Evolutionary conservation across 2,888 invertebrate species (phyloP).

Genomic region (Myopa testacea): DNA sequence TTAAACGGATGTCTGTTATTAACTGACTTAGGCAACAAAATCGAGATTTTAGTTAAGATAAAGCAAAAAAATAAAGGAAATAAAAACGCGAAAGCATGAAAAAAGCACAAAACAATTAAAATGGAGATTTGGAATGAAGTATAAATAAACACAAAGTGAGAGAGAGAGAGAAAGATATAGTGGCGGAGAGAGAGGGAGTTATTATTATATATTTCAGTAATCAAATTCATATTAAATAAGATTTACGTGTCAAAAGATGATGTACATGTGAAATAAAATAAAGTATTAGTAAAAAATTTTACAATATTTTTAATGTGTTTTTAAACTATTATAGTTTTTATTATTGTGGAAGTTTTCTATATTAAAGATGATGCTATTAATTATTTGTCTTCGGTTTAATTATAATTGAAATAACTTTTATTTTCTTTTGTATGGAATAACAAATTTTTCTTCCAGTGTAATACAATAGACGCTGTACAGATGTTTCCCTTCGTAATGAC

Average conservation of each 20-base stretch:
- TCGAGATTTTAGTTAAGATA: constrained; percentile 55
- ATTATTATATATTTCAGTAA: constrained; percentile 56
- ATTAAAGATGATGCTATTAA: too few relatives aligned
- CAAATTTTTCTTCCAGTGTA: too few relatives aligned
- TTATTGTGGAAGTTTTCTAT: too few relatives aligned
- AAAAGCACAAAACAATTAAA: constrained; percentile 59
- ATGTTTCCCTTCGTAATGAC: too few relatives aligned
- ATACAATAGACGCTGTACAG: too few relatives aligned
- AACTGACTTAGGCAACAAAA: constrained; percentile 65
- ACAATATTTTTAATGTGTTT: not conserved
- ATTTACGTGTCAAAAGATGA: not conserved
- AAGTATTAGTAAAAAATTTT: not conserved
- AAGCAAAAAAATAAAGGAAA: constrained; percentile 40
- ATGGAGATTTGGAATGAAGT: constrained; percentile 57
- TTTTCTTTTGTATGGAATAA: too few relatives aligned
- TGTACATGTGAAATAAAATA: not conserved
- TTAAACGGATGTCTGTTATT: constrained; percentile 65
- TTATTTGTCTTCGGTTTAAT: too few relatives aligned
- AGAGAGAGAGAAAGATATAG: not conserved
- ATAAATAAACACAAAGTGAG: too few relatives aligned
- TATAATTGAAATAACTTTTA: too few relatives aligned
- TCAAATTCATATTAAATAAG: constrained; percentile 55
- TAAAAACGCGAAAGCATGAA: constrained; percentile 42
- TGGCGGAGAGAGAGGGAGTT: not conserved
- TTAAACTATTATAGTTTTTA: not conserved